Conservation (phyloP, 2,113 vertebrate genomes). For the Leptobrachium ailaonicum region DNA sequence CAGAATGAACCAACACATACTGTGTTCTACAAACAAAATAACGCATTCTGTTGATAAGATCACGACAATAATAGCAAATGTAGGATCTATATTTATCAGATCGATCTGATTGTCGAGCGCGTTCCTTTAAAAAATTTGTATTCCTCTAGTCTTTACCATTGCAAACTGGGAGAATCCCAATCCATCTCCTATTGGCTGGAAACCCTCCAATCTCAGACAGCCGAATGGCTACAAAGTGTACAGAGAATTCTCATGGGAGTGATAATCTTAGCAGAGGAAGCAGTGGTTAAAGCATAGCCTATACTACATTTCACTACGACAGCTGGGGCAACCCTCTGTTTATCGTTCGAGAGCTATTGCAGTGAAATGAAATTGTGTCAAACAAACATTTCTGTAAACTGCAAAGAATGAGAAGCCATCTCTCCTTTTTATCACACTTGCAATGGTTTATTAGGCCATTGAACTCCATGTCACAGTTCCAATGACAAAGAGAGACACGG, state of each 20-base stretch:
- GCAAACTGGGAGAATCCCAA: no score
- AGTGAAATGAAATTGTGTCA: conserved; percentile 11
- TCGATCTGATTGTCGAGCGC: no score
- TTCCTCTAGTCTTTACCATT: no score
- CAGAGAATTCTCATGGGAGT: not conserved
- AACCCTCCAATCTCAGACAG: no score
- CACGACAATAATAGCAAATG: no score
- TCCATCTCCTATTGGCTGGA: no score
- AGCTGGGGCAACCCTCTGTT: not conserved
- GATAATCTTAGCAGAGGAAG: not conserved
- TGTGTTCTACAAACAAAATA: no score
- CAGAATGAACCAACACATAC: no score
- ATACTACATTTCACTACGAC: not conserved
- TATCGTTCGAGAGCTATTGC: not conserved
- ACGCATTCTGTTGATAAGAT: no score
- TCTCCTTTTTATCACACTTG: conserved; percentile 40
- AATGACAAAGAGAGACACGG: conserved; percentile 34
- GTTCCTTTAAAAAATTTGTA: no score
- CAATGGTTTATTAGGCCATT: conserved; percentile 44
- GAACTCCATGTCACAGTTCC: conserved; percentile 35
- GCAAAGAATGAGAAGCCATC: conserved; percentile 28
- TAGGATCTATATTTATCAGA: no score
- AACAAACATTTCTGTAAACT: conserved; percentile 39
- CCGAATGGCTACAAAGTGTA: not conserved
- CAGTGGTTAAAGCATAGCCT: not conserved